A percentile compares a stretch with the other conserved stretches of the same genome.
These are phyloP conservation scores for Hormiphora californensis DNA, from an alignment of 37 sponge, comb jelly and placozoan genomes.

Conservation along the genomic window DNA sequence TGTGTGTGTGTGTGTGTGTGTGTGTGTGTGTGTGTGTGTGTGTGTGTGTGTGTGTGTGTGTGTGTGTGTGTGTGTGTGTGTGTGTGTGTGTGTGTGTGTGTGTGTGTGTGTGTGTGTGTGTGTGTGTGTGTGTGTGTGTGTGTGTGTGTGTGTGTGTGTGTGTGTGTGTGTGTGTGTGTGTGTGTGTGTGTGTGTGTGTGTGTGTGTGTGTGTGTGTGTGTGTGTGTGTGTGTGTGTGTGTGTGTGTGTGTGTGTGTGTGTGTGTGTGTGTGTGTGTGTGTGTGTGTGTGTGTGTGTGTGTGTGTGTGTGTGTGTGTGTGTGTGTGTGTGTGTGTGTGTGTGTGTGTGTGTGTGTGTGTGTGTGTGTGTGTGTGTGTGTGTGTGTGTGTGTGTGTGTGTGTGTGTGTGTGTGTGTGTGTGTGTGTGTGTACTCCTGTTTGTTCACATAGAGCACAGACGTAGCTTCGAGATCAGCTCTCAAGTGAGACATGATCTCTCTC, in stretches of 20 bases:
- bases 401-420: constrained; percentile 62
- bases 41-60: constrained; percentile 60
- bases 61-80: constrained; percentile 60
- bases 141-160: constrained; percentile 56
- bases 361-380: constrained; percentile 60
- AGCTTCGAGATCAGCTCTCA: too few species aligned
- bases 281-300: constrained; percentile 57
- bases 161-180: constrained; percentile 10
- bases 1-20: constrained; percentile 57
- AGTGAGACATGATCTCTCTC: too few species aligned
- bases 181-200: constrained; percentile 55
- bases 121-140: constrained; percentile 56
- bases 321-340: constrained; percentile 59
- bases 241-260: constrained; percentile 60
- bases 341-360: constrained; percentile 58
- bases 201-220: constrained; percentile 37
- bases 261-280: constrained; percentile 60
- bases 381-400: constrained; percentile 62
- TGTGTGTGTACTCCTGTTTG: constrained; percentile 19
- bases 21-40: constrained; percentile 60
- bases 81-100: constrained; percentile 56
- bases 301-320: constrained; percentile 58
- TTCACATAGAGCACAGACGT: too few species aligned
- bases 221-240: constrained; percentile 44
- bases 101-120: constrained; percentile 55